phyloP scores from a whole-genome alignment of 2,797 vertebrate genomes.

The Premnoplex brunnescens region DNA sequence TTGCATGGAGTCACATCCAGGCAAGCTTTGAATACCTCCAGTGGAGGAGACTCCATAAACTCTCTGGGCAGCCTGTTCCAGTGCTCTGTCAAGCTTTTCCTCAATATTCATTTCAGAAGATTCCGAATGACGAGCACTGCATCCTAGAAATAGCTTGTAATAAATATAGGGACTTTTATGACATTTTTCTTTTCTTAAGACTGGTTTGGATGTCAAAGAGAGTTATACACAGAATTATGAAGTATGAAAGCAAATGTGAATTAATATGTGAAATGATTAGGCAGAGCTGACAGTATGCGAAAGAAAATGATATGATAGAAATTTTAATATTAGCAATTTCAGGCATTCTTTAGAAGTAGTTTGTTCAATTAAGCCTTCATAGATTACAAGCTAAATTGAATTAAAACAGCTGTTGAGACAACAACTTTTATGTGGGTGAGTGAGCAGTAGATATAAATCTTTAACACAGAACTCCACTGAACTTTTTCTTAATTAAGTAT shows the following conservation, averaged over 20 bases:
- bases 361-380: neutral
- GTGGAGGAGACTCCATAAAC: neutral
- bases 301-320: neutral
- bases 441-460: neutral
- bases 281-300: neutral
- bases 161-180: neutral
- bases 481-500: neutral
- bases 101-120: neutral
- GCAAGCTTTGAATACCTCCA: neutral
- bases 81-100: neutral
- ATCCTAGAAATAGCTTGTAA: neutral
- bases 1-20: neutral
- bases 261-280: neutral
- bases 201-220: neutral
- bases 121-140: neutral
- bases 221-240: neutral
- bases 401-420: neutral
- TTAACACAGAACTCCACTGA: neutral
- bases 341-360: neutral
- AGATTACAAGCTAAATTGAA: constrained; percentile 10
- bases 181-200: neutral
- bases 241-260: neutral
- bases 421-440: neutral
- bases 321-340: neutral
- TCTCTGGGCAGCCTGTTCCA: neutral